Evolutionary conservation across 2,888 invertebrate genomes (phyloP), one percentile per base, ranked within the genome.

Genomic region (Troilus luridus): DNA sequence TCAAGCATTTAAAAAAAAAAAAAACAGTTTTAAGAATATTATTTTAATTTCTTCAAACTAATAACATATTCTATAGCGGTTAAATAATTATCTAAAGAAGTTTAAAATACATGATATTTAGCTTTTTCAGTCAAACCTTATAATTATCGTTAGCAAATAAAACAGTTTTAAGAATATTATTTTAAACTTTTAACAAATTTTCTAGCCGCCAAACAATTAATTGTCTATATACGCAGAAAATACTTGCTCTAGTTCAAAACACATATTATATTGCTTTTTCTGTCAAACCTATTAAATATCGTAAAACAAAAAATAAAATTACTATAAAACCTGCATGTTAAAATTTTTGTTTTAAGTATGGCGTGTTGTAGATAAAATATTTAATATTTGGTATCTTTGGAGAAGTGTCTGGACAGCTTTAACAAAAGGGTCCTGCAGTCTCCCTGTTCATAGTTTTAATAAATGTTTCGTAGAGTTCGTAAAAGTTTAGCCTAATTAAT

Each of bases 321-420:
- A n/a, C 11, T n/a, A n/a, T n/a, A n/a, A n/a, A 67, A 72, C 12
- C 7, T 72, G 3, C 12, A 59, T 72, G 27, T 72, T 8, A 24
- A 72, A 5, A 14, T 11, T 72, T 72, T 14, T 72, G 0, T 17
- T 77, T 41, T 41, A 41, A 41, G 41, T 41, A 41, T 1, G 41
- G 41, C 41, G 41, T 41, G 41, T 41, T 41, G 1, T 41, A n/a
- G n/a, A n/a, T 41, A 77, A 41, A 17, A 77, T 41, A 27, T 6
- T n/a, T n/a, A 9, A 19, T 81, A 54, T 54, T 54, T 24, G 11
- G 0, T 12, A 11, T n/a, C 19, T 64, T n/a, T 7, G 54, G 81
- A 81, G 81, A 81, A 81, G 21, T 81, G 54, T 9, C 19, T 54
- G 14, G 81, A 10, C 81, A 81, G 81, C 81, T 81, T 81, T 81